Evolutionary conservation across 2,888 invertebrate genomes (phyloP), one percentile per base, ranked within the genome.

Genomic region (Ichneumon xanthorius): DNA sequence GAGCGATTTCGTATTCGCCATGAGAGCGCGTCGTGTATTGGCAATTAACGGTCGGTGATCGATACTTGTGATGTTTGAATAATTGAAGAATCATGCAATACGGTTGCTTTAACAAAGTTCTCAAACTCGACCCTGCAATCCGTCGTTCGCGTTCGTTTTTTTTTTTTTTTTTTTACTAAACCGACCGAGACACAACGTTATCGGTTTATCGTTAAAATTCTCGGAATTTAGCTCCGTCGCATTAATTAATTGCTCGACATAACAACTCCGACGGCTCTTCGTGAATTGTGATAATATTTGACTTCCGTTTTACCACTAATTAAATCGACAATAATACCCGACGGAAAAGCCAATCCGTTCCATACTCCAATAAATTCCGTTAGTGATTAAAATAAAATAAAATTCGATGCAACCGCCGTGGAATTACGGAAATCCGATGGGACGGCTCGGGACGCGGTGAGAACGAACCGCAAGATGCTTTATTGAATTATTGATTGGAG

Each of bases 1-100:
- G 33, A 30, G 7, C 33, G 4, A 16, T 14, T 61, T 61, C 0
- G 16, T 1, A 11, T 16, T 26, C 61, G 16, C 5, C 14, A 30
- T 2, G 33, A 14, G n/a, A 14, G 61, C 26, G 30, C 6, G 11
- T 58, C n/a, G 73, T 58, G 16, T 73, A 26, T 63, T 63, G 22
- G 19, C 48, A 63, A 75, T 75, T 45, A 45, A 73, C 61, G 58
- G 16, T 45, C 14, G 2, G 45, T 16, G 45, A 45, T 58, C 45
- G 26, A 48, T 26, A 22, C 40, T 55, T 16, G 40, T 6, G 5
- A 16, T 61, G 61, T 33, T 61, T 30, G 61, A 40, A 61, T 40
- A 73, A 61, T 75, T 63, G 9, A 26, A 26, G 30, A n/a, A 4
- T 26, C 26, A 14, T n/a, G 30, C 26, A 7, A 48, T 48, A 73